A percentile compares a stretch with the other conserved stretches of the same genome.
Conservation (phyloP, 2,888 invertebrate species). For the Proisotoma minuta region DNA sequence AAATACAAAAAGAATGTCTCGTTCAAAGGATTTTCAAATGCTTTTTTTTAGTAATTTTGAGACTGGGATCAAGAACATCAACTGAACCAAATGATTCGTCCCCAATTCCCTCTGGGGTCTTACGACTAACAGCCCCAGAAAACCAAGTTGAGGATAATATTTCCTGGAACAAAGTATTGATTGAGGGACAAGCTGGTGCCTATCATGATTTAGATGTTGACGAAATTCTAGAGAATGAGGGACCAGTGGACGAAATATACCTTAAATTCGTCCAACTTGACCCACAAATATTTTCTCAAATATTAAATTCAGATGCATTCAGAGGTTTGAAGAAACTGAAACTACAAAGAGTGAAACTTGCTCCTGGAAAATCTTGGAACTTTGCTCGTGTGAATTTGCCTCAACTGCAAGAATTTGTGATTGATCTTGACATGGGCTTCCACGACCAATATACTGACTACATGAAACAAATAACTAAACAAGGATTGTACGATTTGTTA, state of each 20-base stretch:
- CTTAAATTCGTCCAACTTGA: conserved; percentile 6
- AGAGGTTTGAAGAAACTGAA: not conserved
- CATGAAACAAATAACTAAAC: conserved; percentile 8
- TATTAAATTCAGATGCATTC: not conserved
- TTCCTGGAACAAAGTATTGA: too few relatives aligned
- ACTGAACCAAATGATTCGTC: too few relatives aligned
- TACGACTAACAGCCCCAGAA: too few relatives aligned
- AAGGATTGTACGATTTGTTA: not conserved
- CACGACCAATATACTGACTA: conserved; percentile 23
- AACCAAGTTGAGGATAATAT: too few relatives aligned
- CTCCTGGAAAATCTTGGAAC: not conserved
- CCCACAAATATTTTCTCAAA: conserved; percentile 10
- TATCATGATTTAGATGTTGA: not conserved
- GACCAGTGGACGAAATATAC: conserved; percentile 1
- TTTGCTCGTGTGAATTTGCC: conserved; percentile 13
- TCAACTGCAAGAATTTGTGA: not conserved
- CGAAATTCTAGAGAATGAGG: not conserved
- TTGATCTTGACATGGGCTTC: conserved; percentile 13
- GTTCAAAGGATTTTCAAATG: too few relatives aligned
- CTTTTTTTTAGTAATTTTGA: too few relatives aligned
- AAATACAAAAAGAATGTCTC: too few relatives aligned
- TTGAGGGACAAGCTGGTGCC: not conserved
- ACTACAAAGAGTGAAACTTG: not conserved
- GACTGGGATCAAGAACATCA: too few relatives aligned
- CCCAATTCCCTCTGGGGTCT: too few relatives aligned